Percentiles rank a stretch among this genome's conserved stretches.
Conservation (phyloP, 2,113 vertebrate species). For the Typhlomys cinereus region DNA sequence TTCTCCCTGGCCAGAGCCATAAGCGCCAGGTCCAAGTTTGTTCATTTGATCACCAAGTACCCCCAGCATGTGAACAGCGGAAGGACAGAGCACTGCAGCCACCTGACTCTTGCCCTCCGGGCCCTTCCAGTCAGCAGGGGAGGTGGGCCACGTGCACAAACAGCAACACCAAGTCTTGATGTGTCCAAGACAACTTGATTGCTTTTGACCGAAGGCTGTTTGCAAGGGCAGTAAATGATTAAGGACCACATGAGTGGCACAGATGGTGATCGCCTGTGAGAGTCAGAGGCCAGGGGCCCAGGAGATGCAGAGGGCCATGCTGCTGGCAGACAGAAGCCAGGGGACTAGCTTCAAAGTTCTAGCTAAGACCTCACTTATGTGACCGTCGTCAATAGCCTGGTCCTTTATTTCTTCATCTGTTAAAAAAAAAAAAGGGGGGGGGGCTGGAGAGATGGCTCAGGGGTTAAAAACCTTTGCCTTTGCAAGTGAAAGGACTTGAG, state of each 20-base stretch:
- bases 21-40: neutral
- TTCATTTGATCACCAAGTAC: neutral
- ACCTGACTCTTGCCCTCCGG: conserved; percentile 46
- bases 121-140: conserved; percentile 29
- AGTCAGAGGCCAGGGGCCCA: neutral
- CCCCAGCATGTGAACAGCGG: neutral
- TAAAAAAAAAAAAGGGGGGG: neutral
- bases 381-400: neutral
- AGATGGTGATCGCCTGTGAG: neutral
- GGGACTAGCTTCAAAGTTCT: neutral
- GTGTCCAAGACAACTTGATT: conserved; percentile 26
- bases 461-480: neutral
- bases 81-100: conserved; percentile 24
- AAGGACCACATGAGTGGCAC: neutral
- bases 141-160: neutral
- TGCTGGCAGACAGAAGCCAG: neutral
- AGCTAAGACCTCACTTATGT: neutral
- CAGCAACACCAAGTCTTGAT: neutral
- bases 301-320: neutral
- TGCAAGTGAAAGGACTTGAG: neutral
- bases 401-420: neutral
- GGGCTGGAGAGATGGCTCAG: neutral
- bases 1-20: neutral
- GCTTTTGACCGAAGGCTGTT: conserved; percentile 53
- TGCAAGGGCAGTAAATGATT: conserved; percentile 54